phyloP scores from a whole-genome alignment of 2,888 invertebrate genomes.

The Herminia tarsipennalis region DNA sequence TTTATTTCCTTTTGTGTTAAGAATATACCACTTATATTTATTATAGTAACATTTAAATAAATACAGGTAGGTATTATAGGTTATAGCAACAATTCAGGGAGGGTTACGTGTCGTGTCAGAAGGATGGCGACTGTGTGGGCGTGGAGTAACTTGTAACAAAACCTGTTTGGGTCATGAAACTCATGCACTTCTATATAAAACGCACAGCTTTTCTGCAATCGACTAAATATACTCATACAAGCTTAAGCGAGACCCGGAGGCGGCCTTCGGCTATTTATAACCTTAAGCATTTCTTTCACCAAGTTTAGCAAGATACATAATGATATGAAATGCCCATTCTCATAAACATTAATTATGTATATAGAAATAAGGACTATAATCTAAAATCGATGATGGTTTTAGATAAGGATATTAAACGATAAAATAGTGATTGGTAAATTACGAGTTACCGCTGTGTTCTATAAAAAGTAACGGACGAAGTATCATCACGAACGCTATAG shows the following conservation, averaged over 20 bases:
- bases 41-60: too few species aligned
- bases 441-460: constrained; percentile 10
- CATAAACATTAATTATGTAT: too few species aligned
- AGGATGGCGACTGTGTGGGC: constrained; percentile 71
- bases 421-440: constrained; percentile 23
- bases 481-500: constrained; percentile 4
- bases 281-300: constrained; percentile 14
- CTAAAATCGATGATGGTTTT: constrained; percentile 16
- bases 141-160: constrained; percentile 64
- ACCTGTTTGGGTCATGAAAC: constrained; percentile 83
- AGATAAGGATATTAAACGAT: constrained; percentile 26
- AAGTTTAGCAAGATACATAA: background rate
- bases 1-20: too few species aligned
- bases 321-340: too few species aligned
- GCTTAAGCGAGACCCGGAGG: constrained; percentile 41
- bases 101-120: constrained; percentile 67
- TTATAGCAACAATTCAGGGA: constrained; percentile 57
- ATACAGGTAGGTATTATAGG: constrained; percentile 3
- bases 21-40: too few species aligned
- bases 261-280: constrained; percentile 66
- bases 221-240: constrained; percentile 50
- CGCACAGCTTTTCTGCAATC: constrained; percentile 66
- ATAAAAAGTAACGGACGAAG: constrained; percentile 14
- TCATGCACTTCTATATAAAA: constrained; percentile 77
- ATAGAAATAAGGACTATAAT: too few species aligned